These are phyloP conservation scores for Pheosia tremula DNA, from an alignment of 2,888 invertebrate genomes.

Conservation along the genomic window DNA sequence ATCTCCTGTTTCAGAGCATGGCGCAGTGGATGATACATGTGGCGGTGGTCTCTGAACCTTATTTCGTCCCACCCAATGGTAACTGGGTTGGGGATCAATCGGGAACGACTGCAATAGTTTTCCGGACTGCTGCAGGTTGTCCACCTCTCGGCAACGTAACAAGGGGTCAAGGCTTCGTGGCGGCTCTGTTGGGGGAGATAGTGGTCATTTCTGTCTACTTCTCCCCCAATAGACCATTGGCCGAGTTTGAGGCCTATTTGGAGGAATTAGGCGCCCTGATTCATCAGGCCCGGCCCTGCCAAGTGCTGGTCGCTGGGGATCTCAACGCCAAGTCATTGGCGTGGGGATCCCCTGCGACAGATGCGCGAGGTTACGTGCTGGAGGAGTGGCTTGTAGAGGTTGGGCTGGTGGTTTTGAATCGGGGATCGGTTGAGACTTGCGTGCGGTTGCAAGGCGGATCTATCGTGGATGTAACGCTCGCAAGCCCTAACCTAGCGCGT, in stretches of 20 bases:
- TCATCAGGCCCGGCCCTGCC: neutral
- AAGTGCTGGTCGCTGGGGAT: neutral
- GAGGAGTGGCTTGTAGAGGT: too few relatives aligned
- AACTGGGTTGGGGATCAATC: slow-evolving; percentile 3
- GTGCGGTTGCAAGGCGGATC: too few relatives aligned
- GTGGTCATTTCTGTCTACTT: slow-evolving; percentile 16
- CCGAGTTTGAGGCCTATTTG: slow-evolving; percentile 24
- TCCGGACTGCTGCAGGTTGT: neutral
- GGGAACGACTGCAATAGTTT: slow-evolving; percentile 2
- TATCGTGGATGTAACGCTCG: too few relatives aligned
- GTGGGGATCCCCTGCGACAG: too few relatives aligned
- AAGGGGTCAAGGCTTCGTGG: slow-evolving; percentile 17
- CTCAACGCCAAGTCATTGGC: too few relatives aligned
- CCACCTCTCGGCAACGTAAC: neutral
- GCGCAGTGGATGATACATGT: slow-evolving; percentile 11
- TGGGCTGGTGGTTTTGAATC: too few relatives aligned
- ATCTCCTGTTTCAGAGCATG: slow-evolving; percentile 12
- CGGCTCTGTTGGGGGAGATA: slow-evolving; percentile 5
- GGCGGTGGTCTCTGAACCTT: slow-evolving; percentile 11
- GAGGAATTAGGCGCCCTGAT: slow-evolving; percentile 13
- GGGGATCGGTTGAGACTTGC: too few relatives aligned
- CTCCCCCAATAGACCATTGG: slow-evolving; percentile 26
- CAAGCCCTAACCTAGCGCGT: too few relatives aligned
- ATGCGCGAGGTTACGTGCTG: too few relatives aligned
- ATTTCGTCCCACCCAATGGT: neutral